Percentiles rank a stretch among this genome's conserved stretches.
Conservation (phyloP, 2,888 invertebrate genomes). For the Agriotes lineatus region DNA sequence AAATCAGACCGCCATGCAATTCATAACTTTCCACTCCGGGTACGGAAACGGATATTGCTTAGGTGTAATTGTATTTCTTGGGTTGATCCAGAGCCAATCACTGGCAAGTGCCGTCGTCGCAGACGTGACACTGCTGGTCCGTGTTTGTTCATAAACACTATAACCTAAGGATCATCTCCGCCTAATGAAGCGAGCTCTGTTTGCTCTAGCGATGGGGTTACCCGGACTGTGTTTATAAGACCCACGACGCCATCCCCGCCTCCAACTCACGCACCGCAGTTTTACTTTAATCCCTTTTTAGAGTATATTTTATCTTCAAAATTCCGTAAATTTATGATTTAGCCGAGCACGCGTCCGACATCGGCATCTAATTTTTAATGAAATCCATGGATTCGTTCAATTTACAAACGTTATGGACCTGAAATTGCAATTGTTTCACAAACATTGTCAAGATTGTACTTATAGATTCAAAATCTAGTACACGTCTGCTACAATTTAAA, state of each 20-base stretch:
- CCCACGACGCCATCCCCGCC: slow-evolving; percentile 33
- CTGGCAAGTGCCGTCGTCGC: slow-evolving; percentile 27
- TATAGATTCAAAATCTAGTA: too few relatives aligned
- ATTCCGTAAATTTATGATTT: background rate
- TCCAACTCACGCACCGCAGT: slow-evolving; percentile 25
- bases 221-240: slow-evolving; percentile 51
- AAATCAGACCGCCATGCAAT: background rate
- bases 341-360: too few relatives aligned
- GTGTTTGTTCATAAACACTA: slow-evolving; percentile 66
- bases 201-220: slow-evolving; percentile 59
- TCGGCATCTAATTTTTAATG: too few relatives aligned
- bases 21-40: background rate
- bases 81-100: slow-evolving; percentile 36
- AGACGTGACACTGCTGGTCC: slow-evolving; percentile 61
- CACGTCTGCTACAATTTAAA: too few relatives aligned
- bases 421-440: too few relatives aligned
- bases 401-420: too few relatives aligned
- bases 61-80: slow-evolving; percentile 13
- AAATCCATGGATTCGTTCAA: too few relatives aligned
- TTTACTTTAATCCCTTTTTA: slow-evolving; percentile 32
- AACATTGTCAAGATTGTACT: too few relatives aligned
- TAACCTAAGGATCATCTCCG: slow-evolving; percentile 64
- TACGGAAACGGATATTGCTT: background rate
- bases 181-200: slow-evolving; percentile 65
- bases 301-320: background rate